A percentile compares a stretch with the other conserved stretches of the same genome.
Evolutionary conservation across 2,113 vertebrate genomes (phyloP).

Genomic region (Stegastes partitus): DNA sequence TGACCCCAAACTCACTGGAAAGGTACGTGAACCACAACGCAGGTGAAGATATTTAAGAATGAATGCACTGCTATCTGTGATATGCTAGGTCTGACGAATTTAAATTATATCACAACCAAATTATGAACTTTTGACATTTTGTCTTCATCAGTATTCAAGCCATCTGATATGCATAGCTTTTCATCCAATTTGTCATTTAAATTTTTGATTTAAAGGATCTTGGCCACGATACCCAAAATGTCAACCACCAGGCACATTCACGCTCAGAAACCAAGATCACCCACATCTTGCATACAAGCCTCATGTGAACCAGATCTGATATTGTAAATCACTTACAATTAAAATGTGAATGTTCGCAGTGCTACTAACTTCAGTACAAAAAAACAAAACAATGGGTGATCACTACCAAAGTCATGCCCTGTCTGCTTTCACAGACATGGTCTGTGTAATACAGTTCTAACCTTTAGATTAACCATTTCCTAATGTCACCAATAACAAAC

Average conservation of each 20-base stretch:
- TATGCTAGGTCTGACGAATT: neutral
- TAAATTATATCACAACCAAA: neutral
- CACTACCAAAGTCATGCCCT: no score
- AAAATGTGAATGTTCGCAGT: neutral
- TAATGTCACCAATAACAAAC: no score
- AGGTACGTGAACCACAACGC: no score
- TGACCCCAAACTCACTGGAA: neutral
- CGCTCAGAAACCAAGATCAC: neutral
- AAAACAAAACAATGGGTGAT: neutral
- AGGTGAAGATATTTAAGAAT: no score
- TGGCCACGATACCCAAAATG: neutral
- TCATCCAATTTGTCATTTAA: no score
- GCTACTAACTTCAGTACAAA: neutral
- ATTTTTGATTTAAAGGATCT: no score
- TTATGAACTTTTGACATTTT: neutral
- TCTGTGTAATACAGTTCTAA: no score
- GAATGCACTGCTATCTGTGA: neutral
- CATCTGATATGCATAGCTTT: no score
- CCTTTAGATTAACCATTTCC: no score
- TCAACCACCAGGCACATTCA: neutral
- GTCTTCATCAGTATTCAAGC: no score
- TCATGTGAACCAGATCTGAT: neutral
- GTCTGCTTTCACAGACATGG: no score
- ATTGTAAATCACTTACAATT: neutral
- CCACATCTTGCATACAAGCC: neutral